Conservation (phyloP, 1,140 invertebrate genomes). For the Phymastichus coffea region DNA sequence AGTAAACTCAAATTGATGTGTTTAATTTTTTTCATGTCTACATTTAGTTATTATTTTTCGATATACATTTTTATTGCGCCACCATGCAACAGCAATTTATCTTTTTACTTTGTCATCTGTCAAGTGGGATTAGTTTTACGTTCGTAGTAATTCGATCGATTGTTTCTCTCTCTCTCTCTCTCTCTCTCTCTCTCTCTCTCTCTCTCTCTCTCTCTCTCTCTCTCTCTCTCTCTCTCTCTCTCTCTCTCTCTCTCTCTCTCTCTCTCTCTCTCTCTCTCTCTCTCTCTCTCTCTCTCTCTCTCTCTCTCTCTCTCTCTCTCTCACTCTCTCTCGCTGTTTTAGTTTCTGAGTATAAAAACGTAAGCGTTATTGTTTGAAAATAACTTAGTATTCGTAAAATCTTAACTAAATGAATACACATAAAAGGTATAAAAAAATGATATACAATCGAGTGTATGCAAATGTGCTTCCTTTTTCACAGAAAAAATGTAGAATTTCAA, state of each 20-base stretch:
- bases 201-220: too few relatives aligned
- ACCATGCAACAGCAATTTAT: too few relatives aligned
- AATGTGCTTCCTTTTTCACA: slow-evolving; percentile 30
- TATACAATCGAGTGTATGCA: slow-evolving; percentile 20
- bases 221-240: too few relatives aligned
- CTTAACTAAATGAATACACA: slow-evolving; percentile 15
- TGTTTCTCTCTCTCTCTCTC: slow-evolving; percentile 14
- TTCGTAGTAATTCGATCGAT: slow-evolving; percentile 21
- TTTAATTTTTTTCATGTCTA: slow-evolving; percentile 34
- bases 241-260: too few relatives aligned
- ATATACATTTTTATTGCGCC: slow-evolving; percentile 12
- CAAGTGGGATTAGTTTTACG: slow-evolving; percentile 22
- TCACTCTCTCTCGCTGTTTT: too few relatives aligned
- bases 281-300: too few relatives aligned
- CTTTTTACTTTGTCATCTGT: slow-evolving; percentile 13
- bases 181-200: too few relatives aligned
- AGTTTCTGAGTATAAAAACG: too few relatives aligned
- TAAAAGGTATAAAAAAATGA: slow-evolving; percentile 9
- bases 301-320: too few relatives aligned
- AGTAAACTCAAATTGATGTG: slow-evolving; percentile 37
- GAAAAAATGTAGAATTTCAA: slow-evolving; percentile 21
- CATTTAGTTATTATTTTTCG: slow-evolving; percentile 12
- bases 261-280: too few relatives aligned
- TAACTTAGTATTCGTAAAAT: slow-evolving; percentile 17
- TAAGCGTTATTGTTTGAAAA: slow-evolving; percentile 8